Evolutionary conservation across 2,888 invertebrate genomes (phyloP), one percentile per base, ranked within the genome.

Genomic region (Graphium colonna): DNA sequence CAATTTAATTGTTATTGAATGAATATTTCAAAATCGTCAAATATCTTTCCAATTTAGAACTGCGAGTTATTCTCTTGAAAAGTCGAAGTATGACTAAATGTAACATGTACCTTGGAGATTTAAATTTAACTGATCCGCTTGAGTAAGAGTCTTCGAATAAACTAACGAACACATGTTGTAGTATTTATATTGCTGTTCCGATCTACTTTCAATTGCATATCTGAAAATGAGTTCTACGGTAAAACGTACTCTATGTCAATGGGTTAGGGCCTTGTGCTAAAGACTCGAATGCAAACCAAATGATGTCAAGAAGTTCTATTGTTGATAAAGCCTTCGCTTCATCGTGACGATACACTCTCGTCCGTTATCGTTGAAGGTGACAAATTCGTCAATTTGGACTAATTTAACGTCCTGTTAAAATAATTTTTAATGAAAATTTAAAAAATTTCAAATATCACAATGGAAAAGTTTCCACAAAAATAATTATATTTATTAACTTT

Each of bases 141-240:
- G 61, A 69, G 12, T 8, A 5, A 52, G 12, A 8, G 15, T 53
- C 61, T 63, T 65, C 57, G 82, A 81, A 78, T 84, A 81, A 63
- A 74, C 59, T 69, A 64, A 63, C 67, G 62, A 60, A 43, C 57
- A 64, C 61, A 39, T 59, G 57, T 59, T 56, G 71, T 69, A 64
- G 68, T 80, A 82, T 84, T 79, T 84, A 83, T 84, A 84, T 72
- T 43, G 53, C 55, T 51, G 52, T 57, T 57, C 55, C 55, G 13
- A 65, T 70, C 59, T 67, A 52, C 3, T 48, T 55, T 52, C 21
- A 7, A 33, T 43, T 60, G 26, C 60, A 31, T 1, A 31, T 31
- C 10, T 7, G 4, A n/a, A 4, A 36, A 36, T n/a, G 1, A 2
- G 2, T 3, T n/a, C 1, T 12, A 36, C 3, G 2, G 36, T 12